phyloP scores from a whole-genome alignment of 1,140 invertebrate genomes.

The Samia ricini region DNA sequence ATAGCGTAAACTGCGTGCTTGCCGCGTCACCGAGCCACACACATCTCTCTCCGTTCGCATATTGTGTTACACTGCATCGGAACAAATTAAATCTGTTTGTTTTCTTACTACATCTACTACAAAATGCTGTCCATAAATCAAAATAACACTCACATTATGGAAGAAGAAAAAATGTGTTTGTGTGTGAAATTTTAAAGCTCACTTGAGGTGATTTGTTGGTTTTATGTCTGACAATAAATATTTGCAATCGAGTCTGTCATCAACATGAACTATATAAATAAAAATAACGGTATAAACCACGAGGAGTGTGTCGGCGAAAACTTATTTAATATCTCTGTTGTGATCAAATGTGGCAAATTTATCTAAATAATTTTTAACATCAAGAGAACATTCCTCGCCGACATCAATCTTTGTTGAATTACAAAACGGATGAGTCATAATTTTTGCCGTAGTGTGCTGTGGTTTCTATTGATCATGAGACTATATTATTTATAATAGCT shows the following conservation, averaged over 20 bases:
- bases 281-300: slow-evolving; percentile 3
- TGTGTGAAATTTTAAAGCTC: too few species aligned
- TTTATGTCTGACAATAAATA: not conserved
- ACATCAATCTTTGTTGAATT: slow-evolving; percentile 3
- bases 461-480: slow-evolving; percentile 43
- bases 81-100: slow-evolving; percentile 21
- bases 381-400: not conserved
- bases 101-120: slow-evolving; percentile 6
- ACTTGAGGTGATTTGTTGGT: slow-evolving; percentile 4
- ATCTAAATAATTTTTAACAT: slow-evolving; percentile 8
- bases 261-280: slow-evolving; percentile 1
- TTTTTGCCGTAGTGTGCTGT: slow-evolving; percentile 13
- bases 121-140: slow-evolving; percentile 5
- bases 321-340: slow-evolving; percentile 5
- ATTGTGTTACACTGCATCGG: slow-evolving; percentile 67
- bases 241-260: not conserved
- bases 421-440: slow-evolving; percentile 18
- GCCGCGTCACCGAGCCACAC: slow-evolving; percentile 58
- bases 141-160: not conserved
- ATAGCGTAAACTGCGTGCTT: slow-evolving; percentile 68
- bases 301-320: not conserved
- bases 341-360: slow-evolving; percentile 7
- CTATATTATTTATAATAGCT: slow-evolving; percentile 56
- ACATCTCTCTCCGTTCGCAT: slow-evolving; percentile 39
- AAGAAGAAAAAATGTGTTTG: not conserved